Evolutionary conservation across 2,113 vertebrate species (phyloP).

Genomic region (Morone chrysops): DNA sequence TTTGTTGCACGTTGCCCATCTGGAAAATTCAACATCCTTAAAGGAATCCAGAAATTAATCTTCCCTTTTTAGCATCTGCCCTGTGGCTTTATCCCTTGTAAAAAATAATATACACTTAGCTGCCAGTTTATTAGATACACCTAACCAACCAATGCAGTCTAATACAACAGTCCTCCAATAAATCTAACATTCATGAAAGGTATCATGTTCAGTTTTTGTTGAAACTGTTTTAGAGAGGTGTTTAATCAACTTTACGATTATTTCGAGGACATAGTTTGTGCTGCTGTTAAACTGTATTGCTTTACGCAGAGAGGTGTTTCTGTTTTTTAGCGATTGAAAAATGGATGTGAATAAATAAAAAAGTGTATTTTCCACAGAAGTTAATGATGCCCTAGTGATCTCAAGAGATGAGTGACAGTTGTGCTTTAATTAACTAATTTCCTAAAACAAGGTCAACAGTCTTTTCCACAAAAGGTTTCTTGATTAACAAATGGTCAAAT

Average conservation of each 20-base stretch:
- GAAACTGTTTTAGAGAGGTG: too few relatives aligned
- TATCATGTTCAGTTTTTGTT: not conserved
- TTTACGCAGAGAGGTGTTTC: not conserved
- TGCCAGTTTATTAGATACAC: not conserved
- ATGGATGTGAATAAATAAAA: too few relatives aligned
- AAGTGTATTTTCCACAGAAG: not conserved
- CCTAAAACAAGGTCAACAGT: not conserved
- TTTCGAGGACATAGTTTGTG: not conserved
- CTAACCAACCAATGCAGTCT: not conserved
- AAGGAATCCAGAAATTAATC: not conserved
- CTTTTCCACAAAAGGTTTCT: not conserved
- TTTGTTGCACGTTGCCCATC: constrained; percentile 3
- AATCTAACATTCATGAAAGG: not conserved
- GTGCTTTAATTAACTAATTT: not conserved
- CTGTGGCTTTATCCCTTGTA: not conserved
- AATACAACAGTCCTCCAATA: not conserved
- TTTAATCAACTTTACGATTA: not conserved
- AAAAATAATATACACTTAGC: not conserved
- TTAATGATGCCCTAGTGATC: not conserved
- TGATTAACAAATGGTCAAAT: not conserved
- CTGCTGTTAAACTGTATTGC: not conserved
- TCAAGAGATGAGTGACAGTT: not conserved
- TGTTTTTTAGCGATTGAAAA: too few relatives aligned
- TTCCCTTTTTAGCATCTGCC: not conserved
- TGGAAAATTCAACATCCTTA: not conserved